These are phyloP conservation scores for Catonia carolina DNA, from an alignment of 2,888 invertebrate genomes.

Conservation along the genomic window DNA sequence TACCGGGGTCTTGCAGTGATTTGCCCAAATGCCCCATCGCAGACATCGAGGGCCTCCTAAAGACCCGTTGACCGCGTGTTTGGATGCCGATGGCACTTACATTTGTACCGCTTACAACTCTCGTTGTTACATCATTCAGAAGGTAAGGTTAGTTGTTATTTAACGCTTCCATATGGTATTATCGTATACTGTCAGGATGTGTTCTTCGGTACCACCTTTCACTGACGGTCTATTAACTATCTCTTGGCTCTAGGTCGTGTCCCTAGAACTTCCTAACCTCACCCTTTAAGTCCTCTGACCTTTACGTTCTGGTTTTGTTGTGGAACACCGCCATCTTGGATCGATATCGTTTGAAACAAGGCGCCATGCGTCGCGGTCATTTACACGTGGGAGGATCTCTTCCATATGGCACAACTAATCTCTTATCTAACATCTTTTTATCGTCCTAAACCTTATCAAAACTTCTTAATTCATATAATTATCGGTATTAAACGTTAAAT, in stretches of 20 bases:
- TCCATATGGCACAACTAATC: conserved; percentile 24
- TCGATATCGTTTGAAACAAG: conserved; percentile 26
- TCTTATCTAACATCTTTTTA: too few species aligned
- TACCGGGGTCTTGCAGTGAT: conserved; percentile 16
- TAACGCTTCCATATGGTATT: conserved; percentile 10
- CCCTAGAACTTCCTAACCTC: too few species aligned
- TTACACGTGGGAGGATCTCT: conserved; percentile 25
- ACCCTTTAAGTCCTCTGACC: not conserved
- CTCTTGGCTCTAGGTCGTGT: too few species aligned
- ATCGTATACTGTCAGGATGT: not conserved
- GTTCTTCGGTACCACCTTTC: too few species aligned
- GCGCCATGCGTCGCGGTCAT: conserved; percentile 19
- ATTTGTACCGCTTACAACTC: conserved; percentile 57
- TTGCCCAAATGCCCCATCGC: conserved; percentile 42
- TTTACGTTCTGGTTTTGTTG: not conserved
- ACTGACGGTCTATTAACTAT: too few species aligned
- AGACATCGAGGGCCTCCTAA: conserved; percentile 38
- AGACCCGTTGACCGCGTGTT: conserved; percentile 45
- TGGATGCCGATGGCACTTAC: conserved; percentile 52
- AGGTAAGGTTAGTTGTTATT: conserved; percentile 45
- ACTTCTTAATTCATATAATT: too few species aligned
- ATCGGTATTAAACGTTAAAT: too few species aligned
- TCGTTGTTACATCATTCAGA: conserved; percentile 57
- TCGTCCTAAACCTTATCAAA: not conserved
- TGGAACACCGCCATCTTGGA: conserved; percentile 28